Conservation (phyloP, 2,797 vertebrate species). For the Strix occidentalis region DNA sequence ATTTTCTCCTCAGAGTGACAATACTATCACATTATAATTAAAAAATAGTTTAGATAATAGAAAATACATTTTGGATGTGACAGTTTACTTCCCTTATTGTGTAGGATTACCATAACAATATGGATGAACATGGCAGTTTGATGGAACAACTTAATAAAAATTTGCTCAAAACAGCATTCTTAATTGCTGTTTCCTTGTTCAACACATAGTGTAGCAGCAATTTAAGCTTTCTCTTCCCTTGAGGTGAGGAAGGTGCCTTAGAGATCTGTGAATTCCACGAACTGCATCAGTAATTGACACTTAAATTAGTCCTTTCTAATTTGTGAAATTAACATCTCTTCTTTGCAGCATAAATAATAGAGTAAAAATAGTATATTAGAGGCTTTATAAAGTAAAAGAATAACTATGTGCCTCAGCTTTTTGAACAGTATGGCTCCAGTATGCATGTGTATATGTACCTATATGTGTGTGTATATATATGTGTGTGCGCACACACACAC, state of each 20-base stretch:
- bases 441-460: background rate
- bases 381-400: background rate
- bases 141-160: background rate
- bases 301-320: background rate
- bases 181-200: background rate
- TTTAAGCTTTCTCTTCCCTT: background rate
- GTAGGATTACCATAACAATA: background rate
- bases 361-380: background rate
- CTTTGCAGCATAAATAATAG: background rate
- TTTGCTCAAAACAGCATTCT: background rate
- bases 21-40: background rate
- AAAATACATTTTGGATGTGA: background rate
- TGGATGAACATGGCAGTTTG: background rate
- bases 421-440: background rate
- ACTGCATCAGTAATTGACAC: background rate
- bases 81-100: background rate
- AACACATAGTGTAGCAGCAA: background rate
- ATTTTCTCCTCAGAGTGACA: background rate
- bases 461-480: background rate
- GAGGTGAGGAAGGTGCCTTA: background rate
- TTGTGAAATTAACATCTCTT: background rate
- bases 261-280: background rate
- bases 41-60: background rate
- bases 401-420: background rate
- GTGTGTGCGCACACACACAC: fast-evolving